phyloP scores from a whole-genome alignment of 2,113 vertebrate genomes.

The Mobula birostris region DNA sequence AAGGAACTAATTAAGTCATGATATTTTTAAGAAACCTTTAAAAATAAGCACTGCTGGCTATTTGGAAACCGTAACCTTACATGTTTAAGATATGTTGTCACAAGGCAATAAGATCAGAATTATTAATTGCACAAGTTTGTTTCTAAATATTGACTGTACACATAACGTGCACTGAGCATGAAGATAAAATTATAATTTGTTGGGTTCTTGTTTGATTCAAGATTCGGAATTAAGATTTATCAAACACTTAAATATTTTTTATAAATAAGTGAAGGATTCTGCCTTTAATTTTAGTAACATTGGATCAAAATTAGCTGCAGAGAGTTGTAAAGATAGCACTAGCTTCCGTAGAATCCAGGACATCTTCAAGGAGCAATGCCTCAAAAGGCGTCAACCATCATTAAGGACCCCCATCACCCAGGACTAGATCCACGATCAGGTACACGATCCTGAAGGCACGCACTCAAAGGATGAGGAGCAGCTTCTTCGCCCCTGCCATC shows the following conservation, averaged over 20 bases:
- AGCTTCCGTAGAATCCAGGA: too few relatives aligned
- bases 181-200: neutral
- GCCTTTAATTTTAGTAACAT: neutral
- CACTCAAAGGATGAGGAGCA: too few relatives aligned
- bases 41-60: neutral
- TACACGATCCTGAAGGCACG: too few relatives aligned
- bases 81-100: neutral
- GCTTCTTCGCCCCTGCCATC: too few relatives aligned
- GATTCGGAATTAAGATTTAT: neutral
- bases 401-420: too few relatives aligned
- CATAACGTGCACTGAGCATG: neutral
- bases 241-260: neutral
- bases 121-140: neutral
- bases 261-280: neutral
- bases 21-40: constrained; percentile 9
- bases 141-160: neutral
- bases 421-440: too few relatives aligned
- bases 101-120: neutral
- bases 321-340: too few relatives aligned
- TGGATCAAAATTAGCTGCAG: too few relatives aligned
- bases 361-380: too few relatives aligned
- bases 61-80: neutral
- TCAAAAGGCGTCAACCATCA: too few relatives aligned
- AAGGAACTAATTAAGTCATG: neutral
- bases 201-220: neutral